Percentiles rank a stretch among this genome's conserved stretches.
phyloP scores from a whole-genome alignment of 2,888 invertebrate species.

The Metacarcinus magister region DNA sequence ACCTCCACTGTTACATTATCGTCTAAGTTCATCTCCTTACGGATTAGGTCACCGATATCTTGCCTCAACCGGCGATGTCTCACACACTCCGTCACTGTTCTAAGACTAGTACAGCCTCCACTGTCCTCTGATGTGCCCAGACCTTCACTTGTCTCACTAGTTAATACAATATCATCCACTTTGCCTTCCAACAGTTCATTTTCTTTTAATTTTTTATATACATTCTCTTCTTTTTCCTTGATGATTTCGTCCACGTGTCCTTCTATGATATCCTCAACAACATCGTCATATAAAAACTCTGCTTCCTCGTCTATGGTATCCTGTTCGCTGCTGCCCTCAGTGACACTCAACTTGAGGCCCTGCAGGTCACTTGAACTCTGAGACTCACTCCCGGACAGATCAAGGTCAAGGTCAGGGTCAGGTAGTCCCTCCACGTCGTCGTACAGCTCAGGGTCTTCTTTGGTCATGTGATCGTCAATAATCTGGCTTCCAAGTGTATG shows the following conservation, averaged over 20 bases:
- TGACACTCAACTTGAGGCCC: constrained; percentile 47
- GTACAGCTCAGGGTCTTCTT: constrained; percentile 84
- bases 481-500: neutral
- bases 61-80: constrained; percentile 72
- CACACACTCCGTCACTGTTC: constrained; percentile 66
- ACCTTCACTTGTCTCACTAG: neutral
- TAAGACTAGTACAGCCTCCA: neutral
- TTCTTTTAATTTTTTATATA: neutral
- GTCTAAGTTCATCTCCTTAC: constrained; percentile 76
- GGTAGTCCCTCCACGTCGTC: constrained; percentile 84
- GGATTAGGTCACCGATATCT: constrained; percentile 78
- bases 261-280: neutral
- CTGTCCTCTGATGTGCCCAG: neutral
- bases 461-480: neutral
- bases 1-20: constrained; percentile 80
- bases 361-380: neutral
- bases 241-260: neutral
- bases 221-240: neutral
- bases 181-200: neutral
- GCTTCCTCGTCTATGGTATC: constrained; percentile 59
- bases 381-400: neutral
- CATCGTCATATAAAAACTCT: constrained; percentile 66
- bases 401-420: constrained; percentile 18
- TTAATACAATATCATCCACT: neutral
- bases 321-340: constrained; percentile 66